Evolutionary conservation across 1,140 invertebrate species (phyloP).

Genomic region (Leptinotarsa texana): DNA sequence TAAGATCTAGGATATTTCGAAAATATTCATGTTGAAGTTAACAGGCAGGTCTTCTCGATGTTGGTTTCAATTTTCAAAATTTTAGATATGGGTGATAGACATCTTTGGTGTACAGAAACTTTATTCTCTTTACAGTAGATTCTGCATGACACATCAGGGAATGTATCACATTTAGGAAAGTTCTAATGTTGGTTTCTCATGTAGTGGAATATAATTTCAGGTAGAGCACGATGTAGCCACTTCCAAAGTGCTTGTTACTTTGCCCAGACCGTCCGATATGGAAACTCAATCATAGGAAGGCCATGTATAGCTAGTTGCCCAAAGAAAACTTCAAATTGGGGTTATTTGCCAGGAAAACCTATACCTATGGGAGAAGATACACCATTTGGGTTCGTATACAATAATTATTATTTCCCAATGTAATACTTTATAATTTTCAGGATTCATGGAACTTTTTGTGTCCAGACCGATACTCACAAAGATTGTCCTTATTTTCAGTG

Average conservation of each 20-base stretch:
- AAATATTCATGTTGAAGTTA: no score
- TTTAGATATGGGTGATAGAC: no score
- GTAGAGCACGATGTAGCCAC: conserved; percentile 66
- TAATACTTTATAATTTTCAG: conserved; percentile 36
- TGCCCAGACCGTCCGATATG: conserved; percentile 62
- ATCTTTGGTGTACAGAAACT: no score
- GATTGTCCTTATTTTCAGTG: conserved; percentile 62
- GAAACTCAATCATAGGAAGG: conserved; percentile 60
- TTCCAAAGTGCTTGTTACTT: conserved; percentile 71
- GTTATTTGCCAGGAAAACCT: conserved; percentile 53
- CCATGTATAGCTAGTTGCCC: conserved; percentile 65
- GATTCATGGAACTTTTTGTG: conserved; percentile 64
- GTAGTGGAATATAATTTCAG: conserved; percentile 49
- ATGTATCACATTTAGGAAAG: conserved; percentile 2
- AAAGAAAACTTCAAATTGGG: conserved; percentile 56
- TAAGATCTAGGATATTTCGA: no score
- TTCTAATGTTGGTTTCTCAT: neutral
- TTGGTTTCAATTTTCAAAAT: no score
- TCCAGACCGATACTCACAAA: conserved; percentile 61
- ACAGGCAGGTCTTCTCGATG: no score
- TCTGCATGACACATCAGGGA: neutral
- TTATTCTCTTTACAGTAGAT: no score
- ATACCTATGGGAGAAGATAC: conserved; percentile 65
- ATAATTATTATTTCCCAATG: neutral
- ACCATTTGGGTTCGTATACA: conserved; percentile 51